Conservation (phyloP, 2,113 vertebrate genomes). For the Tragelaphus imberbis region DNA sequence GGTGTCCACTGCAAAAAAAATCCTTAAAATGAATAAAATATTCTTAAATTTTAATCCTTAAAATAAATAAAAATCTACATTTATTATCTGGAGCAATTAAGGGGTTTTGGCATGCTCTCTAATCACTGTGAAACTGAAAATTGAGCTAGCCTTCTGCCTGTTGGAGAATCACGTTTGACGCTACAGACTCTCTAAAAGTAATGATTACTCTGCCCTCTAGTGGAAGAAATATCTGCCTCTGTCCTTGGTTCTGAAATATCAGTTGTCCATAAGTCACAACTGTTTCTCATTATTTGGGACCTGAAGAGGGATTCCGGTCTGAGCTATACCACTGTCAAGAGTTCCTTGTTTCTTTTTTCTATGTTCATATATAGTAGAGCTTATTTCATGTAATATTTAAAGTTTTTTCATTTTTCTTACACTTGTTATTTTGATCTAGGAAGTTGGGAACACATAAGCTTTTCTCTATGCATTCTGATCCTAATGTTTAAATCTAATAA, state of each 20-base stretch:
- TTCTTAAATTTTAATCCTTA: background rate
- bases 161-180: background rate
- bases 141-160: background rate
- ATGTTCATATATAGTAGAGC: background rate
- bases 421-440: background rate
- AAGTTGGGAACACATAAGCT: background rate
- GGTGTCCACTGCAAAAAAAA: background rate
- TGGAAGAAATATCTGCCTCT: constrained; percentile 22
- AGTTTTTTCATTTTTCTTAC: background rate
- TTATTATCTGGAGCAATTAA: background rate
- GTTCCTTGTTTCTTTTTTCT: background rate
- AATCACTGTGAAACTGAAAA: background rate
- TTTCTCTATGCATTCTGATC: background rate
- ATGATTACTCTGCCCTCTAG: constrained; percentile 48
- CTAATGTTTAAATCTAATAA: background rate
- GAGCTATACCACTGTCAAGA: background rate
- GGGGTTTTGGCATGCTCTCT: background rate
- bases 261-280: fast-evolving
- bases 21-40: background rate
- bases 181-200: background rate
- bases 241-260: constrained; percentile 63
- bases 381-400: background rate
- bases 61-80: background rate
- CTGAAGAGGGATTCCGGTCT: background rate
- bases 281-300: background rate